phyloP scores from a whole-genome alignment of 2,797 vertebrate genomes.

The Miichthys miiuy region DNA sequence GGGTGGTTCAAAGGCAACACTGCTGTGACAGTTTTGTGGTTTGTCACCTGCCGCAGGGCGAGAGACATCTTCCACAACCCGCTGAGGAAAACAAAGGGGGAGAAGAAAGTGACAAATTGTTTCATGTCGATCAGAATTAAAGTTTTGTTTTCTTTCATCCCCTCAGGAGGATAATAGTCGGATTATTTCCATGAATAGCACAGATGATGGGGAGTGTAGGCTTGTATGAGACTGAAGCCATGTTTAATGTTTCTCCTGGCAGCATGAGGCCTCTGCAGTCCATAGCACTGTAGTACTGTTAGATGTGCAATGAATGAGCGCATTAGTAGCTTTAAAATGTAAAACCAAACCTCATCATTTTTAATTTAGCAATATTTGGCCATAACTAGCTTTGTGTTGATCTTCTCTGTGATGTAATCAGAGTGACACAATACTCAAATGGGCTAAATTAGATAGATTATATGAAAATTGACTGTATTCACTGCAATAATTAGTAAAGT shows the following conservation, averaged over 20 bases:
- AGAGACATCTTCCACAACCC: slow-evolving; percentile 47
- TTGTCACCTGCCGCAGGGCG: slow-evolving; percentile 58
- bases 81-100: slow-evolving; percentile 51
- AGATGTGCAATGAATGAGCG: background rate
- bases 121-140: slow-evolving; percentile 31
- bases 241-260: slow-evolving; percentile 3
- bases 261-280: background rate
- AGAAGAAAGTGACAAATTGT: slow-evolving; percentile 41
- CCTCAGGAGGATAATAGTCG: slow-evolving; percentile 6
- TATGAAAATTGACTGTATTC: too few relatives aligned
- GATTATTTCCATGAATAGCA: slow-evolving; percentile 42
- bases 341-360: background rate
- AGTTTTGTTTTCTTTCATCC: background rate
- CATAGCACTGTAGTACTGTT: background rate
- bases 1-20: slow-evolving; percentile 68
- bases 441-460: too few relatives aligned
- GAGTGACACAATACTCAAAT: background rate
- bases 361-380: background rate
- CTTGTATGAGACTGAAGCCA: background rate
- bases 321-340: background rate
- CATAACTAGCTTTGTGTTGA: background rate
- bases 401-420: background rate
- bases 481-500: too few relatives aligned
- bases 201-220: slow-evolving; percentile 22
- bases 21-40: slow-evolving; percentile 44